Conservation (phyloP, 2,113 vertebrate species). For the Dryoscopus gambensis region DNA sequence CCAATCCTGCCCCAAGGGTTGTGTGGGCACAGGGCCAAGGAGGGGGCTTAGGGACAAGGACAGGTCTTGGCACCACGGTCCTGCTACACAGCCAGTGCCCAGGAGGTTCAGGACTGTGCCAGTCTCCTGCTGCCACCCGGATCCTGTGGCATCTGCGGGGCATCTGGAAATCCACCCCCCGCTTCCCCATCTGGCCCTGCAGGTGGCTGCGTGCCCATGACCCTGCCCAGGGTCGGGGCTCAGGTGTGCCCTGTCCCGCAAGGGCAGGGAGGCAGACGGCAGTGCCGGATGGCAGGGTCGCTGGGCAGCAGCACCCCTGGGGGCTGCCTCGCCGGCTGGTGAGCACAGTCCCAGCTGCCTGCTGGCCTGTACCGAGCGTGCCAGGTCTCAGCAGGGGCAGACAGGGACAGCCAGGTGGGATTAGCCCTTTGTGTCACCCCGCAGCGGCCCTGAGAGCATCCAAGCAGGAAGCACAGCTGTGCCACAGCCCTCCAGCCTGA, state of each 20-base stretch:
- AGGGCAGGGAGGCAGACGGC: neutral
- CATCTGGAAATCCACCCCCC: neutral
- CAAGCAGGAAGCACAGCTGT: neutral
- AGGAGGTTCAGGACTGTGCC: neutral
- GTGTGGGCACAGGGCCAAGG: rapidly evolving
- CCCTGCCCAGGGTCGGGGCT: neutral
- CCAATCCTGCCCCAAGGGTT: neutral
- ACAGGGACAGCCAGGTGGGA: neutral
- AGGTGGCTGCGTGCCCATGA: neutral
- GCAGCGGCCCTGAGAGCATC: neutral
- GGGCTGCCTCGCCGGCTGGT: neutral
- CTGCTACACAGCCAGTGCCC: neutral
- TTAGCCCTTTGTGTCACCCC: neutral
- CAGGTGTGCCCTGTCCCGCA: neutral
- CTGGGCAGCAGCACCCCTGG: neutral
- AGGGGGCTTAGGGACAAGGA: neutral
- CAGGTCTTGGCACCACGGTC: neutral
- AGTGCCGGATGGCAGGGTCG: neutral
- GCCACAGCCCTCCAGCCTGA: neutral
- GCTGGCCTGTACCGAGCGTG: neutral
- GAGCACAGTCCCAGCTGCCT: neutral
- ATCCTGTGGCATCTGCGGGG: neutral
- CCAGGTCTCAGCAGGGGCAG: neutral
- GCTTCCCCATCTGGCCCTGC: neutral
- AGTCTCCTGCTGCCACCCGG: neutral